phyloP scores from a whole-genome alignment of 2,113 vertebrate species.

The Protobothrops flavoviridis region DNA sequence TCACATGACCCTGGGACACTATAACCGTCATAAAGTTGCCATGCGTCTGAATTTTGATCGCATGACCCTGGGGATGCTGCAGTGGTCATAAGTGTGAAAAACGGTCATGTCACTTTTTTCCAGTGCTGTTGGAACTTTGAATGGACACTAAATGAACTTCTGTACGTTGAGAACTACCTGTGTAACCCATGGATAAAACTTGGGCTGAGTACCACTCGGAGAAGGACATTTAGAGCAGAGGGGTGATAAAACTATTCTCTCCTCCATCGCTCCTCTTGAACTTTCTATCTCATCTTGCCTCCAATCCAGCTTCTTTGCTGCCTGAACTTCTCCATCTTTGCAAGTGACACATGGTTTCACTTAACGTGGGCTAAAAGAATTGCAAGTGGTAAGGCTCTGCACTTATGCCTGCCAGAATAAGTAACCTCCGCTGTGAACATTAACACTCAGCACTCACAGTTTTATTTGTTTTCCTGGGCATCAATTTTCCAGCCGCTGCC shows the following conservation, averaged over 20 bases:
- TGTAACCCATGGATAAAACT: background rate
- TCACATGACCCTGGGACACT: background rate
- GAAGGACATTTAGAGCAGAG: background rate
- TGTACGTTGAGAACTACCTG: background rate
- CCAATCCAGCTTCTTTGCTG: background rate
- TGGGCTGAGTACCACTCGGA: background rate
- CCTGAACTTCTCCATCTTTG: slow-evolving; percentile 51
- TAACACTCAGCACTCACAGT: slow-evolving; percentile 40
- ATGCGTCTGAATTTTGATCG: background rate
- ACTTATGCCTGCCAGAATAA: slow-evolving; percentile 67
- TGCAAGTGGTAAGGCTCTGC: slow-evolving; percentile 41
- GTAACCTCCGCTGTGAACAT: slow-evolving; percentile 60
- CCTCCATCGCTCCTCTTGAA: background rate
- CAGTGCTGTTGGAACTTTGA: background rate
- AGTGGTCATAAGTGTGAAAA: background rate
- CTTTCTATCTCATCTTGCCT: background rate
- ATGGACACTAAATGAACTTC: background rate
- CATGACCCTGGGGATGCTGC: background rate
- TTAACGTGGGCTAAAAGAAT: slow-evolving; percentile 58
- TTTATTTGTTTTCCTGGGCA: slow-evolving; percentile 67
- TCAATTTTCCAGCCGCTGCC: slow-evolving; percentile 62
- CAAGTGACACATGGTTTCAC: slow-evolving; percentile 62
- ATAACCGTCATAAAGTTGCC: background rate
- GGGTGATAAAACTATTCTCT: background rate
- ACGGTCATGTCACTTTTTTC: background rate